These are phyloP conservation scores for Hystrix cristata DNA, from an alignment of 2,113 vertebrate species.

Conservation along the genomic window DNA sequence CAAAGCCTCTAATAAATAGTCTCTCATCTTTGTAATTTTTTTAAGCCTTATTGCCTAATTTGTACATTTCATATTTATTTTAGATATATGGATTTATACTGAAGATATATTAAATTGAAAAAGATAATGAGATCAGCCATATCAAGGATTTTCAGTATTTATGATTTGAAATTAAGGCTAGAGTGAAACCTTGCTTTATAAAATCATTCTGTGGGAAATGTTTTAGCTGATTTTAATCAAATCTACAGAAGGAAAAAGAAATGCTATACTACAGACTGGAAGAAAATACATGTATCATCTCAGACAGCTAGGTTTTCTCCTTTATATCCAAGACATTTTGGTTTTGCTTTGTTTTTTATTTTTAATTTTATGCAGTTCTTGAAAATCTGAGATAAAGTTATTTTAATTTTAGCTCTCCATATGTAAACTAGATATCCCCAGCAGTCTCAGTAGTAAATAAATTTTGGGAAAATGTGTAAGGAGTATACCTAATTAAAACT, in stretches of 20 bases:
- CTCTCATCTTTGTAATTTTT: constrained; percentile 5
- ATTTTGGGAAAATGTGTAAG: neutral
- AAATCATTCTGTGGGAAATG: constrained; percentile 55
- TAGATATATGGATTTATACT: constrained; percentile 53
- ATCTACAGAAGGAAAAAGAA: neutral
- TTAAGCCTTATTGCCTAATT: neutral
- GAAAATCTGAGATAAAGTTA: neutral
- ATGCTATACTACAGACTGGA: neutral
- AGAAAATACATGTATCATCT: constrained; percentile 12
- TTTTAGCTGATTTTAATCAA: constrained; percentile 70
- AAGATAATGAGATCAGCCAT: constrained; percentile 40
- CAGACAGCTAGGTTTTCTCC: neutral
- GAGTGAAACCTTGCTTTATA: constrained; percentile 20
- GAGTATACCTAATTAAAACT: neutral
- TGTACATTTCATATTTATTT: neutral
- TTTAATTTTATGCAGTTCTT: neutral
- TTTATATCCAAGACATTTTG: neutral
- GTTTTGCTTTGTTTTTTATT: neutral
- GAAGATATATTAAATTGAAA: constrained; percentile 23
- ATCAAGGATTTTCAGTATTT: constrained; percentile 33
- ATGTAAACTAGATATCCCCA: neutral
- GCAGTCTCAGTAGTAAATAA: neutral
- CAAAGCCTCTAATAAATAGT: neutral
- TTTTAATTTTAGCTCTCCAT: neutral
- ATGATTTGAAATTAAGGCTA: constrained; percentile 55